Conservation (phyloP, 2,113 vertebrate species). For the Fulica atra region DNA sequence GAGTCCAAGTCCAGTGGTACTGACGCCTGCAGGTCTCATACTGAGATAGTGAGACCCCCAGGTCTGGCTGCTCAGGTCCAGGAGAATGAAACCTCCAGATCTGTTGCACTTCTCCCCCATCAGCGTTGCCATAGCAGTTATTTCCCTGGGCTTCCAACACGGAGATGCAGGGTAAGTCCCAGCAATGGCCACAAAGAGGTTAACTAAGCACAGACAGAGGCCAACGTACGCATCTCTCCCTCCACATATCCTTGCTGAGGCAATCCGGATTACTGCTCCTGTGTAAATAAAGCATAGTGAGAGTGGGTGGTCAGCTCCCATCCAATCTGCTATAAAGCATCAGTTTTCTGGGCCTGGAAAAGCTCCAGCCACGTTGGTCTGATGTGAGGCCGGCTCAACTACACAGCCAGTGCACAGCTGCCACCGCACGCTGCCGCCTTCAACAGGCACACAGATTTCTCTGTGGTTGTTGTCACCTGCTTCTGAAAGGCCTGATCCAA, state of each 20-base stretch:
- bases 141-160: not conserved
- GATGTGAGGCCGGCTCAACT: not conserved
- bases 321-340: not conserved
- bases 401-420: rapidly evolving
- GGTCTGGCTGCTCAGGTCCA: not conserved
- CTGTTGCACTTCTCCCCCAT: not conserved
- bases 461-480: not conserved
- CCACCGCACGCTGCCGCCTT: not conserved
- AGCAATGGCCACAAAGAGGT: not conserved
- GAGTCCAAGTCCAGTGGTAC: not conserved
- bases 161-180: not conserved
- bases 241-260: not conserved
- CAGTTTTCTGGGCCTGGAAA: not conserved
- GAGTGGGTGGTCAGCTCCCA: slow-evolving; percentile 7
- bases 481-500: not conserved
- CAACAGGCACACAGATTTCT: not conserved
- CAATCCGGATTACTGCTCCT: not conserved
- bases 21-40: not conserved
- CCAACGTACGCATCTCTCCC: not conserved
- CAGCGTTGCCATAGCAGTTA: not conserved
- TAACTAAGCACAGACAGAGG: not conserved
- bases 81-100: not conserved
- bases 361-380: not conserved
- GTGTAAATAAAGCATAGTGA: not conserved
- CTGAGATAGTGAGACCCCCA: not conserved